Base-by-base conservation (phyloP, 2,113 vertebrate genomes). In the Dipodomys merriami region DNA sequence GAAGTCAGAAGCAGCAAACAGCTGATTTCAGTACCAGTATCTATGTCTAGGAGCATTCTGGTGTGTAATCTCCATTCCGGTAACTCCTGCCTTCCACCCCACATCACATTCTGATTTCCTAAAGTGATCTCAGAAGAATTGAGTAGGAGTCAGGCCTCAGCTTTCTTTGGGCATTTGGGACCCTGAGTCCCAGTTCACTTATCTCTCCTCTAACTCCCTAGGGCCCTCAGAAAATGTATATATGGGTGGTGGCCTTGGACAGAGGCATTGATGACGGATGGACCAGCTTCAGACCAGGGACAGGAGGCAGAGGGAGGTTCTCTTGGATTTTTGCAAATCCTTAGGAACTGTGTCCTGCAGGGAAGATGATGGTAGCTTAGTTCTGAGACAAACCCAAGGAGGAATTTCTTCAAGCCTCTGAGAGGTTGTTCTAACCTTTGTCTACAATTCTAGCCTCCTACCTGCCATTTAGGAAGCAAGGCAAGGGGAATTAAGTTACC, bases 381-480 rank as follows among this genome's bases (percentile, higher is more conserved):
- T 16, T 53, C 4, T 2, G 46, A 65, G 76, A 60, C 68, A 19
- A 49, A 60, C 4, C 7, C 30, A 65, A n/a, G 76, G 33, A 91
- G 64, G 71, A 93, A 69, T 93, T 88, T 90, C 78, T 76, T 88
- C 71, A 82, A 83, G 65, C 4, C 9, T 44, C 23, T 23, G 7
- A 76, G 82, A 94, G 60, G 46, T 72, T 49, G 46, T 68, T 88
- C 25, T 13, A 57, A 90, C 35, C 29, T 91, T 90, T 80, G 11
- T 49, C 13, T 74, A n/a, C 2, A 23, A 67, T 23, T 76, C 96
- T 60, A 91, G 44, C 74, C 11, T 76, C 65, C 53, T 33, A 78
- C 22, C 3, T 27, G 87, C 65, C 83, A 67, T 39, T 84, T 78
- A 90, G 91, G 90, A 90, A 88, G 81, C 29, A 90, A 88, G 88